Evolutionary conservation across 1,140 invertebrate species (phyloP).

Genomic region (Zophobas morio): DNA sequence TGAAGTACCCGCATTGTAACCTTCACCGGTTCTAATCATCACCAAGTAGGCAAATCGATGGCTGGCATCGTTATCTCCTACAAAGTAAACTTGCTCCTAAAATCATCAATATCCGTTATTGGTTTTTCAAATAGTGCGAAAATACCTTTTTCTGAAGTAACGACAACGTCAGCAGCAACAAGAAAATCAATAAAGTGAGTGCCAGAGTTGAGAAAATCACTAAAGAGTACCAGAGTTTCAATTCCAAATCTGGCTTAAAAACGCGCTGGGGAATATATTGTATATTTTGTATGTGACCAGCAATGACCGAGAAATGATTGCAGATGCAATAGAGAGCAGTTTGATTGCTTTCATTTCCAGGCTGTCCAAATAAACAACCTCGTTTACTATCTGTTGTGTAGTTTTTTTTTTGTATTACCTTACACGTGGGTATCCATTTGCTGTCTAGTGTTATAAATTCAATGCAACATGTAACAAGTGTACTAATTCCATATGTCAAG

Average conservation of each 20-base stretch:
- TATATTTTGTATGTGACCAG: neutral
- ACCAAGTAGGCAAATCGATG: slow-evolving; percentile 23
- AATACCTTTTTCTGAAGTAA: slow-evolving; percentile 14
- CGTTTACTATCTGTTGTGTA: neutral
- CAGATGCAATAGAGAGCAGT: neutral
- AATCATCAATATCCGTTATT: neutral
- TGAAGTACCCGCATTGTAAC: neutral
- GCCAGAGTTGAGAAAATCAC: neutral
- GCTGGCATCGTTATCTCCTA: slow-evolving; percentile 13
- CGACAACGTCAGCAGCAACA: neutral
- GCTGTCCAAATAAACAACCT: neutral
- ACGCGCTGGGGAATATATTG: neutral
- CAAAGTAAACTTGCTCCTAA: neutral
- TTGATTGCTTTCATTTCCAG: neutral
- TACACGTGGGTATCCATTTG: neutral
- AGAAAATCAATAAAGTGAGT: neutral
- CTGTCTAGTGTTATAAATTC: neutral
- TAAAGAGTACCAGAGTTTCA: neutral
- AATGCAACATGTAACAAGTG: neutral
- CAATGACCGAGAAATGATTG: slow-evolving; percentile 1
- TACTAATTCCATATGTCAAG: neutral
- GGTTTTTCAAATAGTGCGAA: neutral
- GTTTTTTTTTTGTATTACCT: neutral
- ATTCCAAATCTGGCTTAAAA: neutral
- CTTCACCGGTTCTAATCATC: slow-evolving; percentile 23